These are phyloP conservation scores for Raphicerus campestris DNA, from an alignment of 2,113 vertebrate genomes.

Conservation along the genomic window DNA sequence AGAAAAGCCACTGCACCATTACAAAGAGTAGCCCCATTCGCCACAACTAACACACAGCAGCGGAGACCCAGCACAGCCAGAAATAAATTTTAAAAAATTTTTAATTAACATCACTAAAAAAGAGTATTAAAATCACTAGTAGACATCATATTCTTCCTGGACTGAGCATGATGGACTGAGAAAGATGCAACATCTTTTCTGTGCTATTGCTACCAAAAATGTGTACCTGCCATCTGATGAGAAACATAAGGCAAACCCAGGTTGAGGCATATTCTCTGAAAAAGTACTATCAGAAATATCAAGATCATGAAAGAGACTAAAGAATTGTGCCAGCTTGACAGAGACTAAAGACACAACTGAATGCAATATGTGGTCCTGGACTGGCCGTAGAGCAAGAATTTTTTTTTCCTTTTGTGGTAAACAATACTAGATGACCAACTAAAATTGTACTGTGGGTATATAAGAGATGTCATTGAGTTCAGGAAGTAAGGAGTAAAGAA, in stretches of 20 bases:
- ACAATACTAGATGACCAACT: background rate
- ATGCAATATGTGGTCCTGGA: background rate
- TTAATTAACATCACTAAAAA: background rate
- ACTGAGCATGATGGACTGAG: background rate
- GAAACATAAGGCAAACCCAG: background rate
- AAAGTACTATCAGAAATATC: background rate
- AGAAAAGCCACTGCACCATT: background rate
- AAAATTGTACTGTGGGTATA: background rate
- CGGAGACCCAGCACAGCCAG: background rate
- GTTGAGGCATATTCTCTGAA: background rate
- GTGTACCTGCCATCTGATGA: background rate
- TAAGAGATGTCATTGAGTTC: background rate
- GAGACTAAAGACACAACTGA: background rate
- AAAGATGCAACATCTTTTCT: background rate
- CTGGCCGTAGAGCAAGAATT: background rate
- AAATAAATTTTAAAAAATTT: rapidly evolving
- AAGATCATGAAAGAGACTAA: background rate
- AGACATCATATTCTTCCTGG: background rate
- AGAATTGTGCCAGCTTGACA: background rate
- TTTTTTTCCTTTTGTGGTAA: background rate
- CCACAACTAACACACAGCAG: background rate
- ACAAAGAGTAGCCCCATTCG: background rate
- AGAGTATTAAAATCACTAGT: background rate
- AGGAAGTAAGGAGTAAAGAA: background rate
- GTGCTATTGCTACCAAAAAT: background rate